Conservation (phyloP, 2,888 invertebrate species). For the Pyrgus malvae region DNA sequence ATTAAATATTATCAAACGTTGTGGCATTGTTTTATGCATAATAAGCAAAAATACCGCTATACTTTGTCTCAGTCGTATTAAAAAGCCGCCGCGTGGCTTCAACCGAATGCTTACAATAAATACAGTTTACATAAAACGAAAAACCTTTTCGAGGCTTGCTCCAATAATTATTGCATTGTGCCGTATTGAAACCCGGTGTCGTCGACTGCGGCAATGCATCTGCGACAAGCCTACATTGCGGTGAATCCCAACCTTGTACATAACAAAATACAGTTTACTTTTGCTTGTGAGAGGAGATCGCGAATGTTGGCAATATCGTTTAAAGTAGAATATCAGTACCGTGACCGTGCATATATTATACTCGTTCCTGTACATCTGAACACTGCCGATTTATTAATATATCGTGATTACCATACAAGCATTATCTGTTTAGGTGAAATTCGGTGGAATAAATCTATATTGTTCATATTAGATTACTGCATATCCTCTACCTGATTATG, state of each 20-base stretch:
- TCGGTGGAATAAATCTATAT: conserved; percentile 4
- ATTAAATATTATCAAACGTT: no score
- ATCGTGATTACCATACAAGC: conserved; percentile 30
- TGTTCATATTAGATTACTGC: neutral
- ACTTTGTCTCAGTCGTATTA: neutral
- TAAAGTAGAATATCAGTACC: conserved; percentile 36
- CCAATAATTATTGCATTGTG: conserved; percentile 46
- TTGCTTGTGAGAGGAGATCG: neutral
- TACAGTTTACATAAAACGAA: conserved; percentile 25
- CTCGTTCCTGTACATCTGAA: conserved; percentile 21
- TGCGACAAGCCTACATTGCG: conserved; percentile 15
- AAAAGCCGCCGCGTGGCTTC: conserved; percentile 3
- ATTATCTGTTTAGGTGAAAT: conserved; percentile 11
- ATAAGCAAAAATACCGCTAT: neutral
- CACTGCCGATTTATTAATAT: conserved; percentile 37
- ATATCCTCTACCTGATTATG: no score
- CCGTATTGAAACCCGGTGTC: conserved; percentile 42
- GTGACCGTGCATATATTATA: conserved; percentile 40
- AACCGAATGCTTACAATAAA: conserved; percentile 15
- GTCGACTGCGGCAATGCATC: conserved; percentile 37
- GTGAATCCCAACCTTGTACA: neutral
- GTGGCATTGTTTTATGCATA: no score
- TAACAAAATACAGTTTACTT: neutral
- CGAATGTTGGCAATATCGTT: conserved; percentile 16
- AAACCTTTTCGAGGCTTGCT: no score